phyloP scores from a whole-genome alignment of 2,888 invertebrate genomes.

The Abrostola tripartita region DNA sequence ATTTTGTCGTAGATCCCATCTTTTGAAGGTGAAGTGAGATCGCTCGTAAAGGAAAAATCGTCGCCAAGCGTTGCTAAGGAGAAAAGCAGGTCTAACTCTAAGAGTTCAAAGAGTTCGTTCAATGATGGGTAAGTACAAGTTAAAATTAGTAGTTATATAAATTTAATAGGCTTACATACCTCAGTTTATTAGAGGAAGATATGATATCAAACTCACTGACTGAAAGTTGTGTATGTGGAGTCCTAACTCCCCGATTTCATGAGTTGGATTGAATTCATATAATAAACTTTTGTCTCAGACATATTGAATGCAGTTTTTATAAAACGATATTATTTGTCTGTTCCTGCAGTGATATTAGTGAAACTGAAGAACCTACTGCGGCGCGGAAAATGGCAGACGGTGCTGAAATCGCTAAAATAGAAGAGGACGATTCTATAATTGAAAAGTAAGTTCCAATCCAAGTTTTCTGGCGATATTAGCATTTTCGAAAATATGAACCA shows the following conservation, averaged over 20 bases:
- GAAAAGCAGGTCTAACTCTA: conserved; percentile 74
- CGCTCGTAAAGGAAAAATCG: conserved; percentile 63
- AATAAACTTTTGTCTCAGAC: not conserved
- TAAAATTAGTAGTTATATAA: not conserved
- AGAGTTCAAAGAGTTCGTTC: conserved; percentile 73
- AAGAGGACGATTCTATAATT: conserved; percentile 53
- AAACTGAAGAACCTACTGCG: conserved; percentile 67
- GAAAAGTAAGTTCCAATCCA: conserved; percentile 31
- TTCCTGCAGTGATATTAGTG: conserved; percentile 72
- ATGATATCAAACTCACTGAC: too few species aligned
- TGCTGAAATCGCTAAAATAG: conserved; percentile 63
- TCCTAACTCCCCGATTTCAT: too few species aligned
- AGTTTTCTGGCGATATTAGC: not conserved
- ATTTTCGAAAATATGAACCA: not conserved
- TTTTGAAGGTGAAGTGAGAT: conserved; percentile 74
- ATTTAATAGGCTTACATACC: too few species aligned
- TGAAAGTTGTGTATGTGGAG: too few species aligned
- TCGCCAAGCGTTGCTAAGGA: conserved; percentile 63
- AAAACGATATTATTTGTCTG: not conserved
- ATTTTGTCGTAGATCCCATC: conserved; percentile 73
- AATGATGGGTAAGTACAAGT: conserved; percentile 68
- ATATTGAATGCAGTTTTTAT: not conserved
- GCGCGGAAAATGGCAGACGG: conserved; percentile 71
- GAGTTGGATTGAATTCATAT: too few species aligned
- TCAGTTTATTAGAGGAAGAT: too few species aligned